Evolutionary conservation across 2,888 invertebrate species (phyloP), one percentile per base, ranked within the genome.

Genomic region (Caenorhabditis parvicauda): DNA sequence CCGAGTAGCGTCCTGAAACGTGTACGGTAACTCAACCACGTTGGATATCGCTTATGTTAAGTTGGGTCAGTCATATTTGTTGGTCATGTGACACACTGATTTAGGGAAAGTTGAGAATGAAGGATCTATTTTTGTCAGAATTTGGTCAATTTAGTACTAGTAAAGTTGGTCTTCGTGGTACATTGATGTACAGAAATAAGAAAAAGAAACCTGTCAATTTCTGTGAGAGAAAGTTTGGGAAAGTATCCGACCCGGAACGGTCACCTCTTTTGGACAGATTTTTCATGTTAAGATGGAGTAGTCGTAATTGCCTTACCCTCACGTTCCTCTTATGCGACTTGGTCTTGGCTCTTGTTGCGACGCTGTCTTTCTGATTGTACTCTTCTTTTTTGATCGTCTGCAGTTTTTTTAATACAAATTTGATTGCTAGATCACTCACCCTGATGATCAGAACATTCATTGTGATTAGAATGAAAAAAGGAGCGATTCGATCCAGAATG

Each of bases 391-490:
- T 63, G 12, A 58, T 48, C 1, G 63, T 58, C 47, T 51, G n/a
- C 14, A 50, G 29, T 41, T 27, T 41, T 2, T 5, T 43, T 9
- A 43, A 22, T 12, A 43, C 3, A 12, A 43, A 6, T 5, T 43
- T n/a, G 22, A 43, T 22, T n/a, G n/a, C n/a, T n/a, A n/a, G n/a
- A n/a, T n/a, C n/a, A 27, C 48, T 22, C 25, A 57, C 63, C 25
- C 50, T 61, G 48, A 79, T 73, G 39, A 79, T 79, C 32, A 75
- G 35, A 48, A 75, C 66, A 58, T 79, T 79, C 67, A 78, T 75
- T 5, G 72, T 56, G n/a, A 79, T 65, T 12, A 79, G 63, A 22
- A 73, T 39, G 51, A 78, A 65, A 51, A 79, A 79, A 19, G 79
- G 79, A 6, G 70, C 55, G 22, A 79, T 73, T 39, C 79, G 54